Base-by-base conservation (phyloP, 2,888 invertebrate species). In the Tetheella fluctuosa region DNA sequence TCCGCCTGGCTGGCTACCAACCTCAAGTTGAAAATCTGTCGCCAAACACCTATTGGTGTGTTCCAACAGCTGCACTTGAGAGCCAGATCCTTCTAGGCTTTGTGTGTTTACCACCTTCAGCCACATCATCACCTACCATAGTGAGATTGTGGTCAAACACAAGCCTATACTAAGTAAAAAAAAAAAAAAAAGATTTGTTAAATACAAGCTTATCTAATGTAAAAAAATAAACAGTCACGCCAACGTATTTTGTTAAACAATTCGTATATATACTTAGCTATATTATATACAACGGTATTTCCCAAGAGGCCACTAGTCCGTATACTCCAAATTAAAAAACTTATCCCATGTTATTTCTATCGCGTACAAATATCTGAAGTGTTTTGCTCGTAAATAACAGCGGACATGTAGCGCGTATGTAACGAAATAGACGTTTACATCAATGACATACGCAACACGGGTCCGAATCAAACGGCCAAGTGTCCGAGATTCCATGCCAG, bases 371-470 rank as follows among this genome's bases (percentile, higher is more conserved):
- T 55, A 55, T 55, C 55, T 37, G 34, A 34, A 37, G 20, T 55
- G 34, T 55, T 54, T 55, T 55, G 37, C 55, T 55, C 55, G 34
- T 55, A 55, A 59, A 39, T 59, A 54, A 42, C 54, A 17, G 28
- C 34, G 55, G 55, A 55, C 55, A 55, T 55, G 55, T 55, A 20
- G 55, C 55, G 54, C 55, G 55, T 68, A 69, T 72, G 67, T 64
- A 62, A 59, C 64, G 67, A 67, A 79, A 80, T 76, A 69, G 72
- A 75, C 74, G 63, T 76, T 74, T 79, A 82, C 78, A 77, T 74
- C 77, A 77, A 73, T 77, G 75, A 79, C 77, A 79, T 70, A 74
- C 62, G 65, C 73, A 68, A 81, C 79, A 75, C 69, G 70, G 62
- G 64, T 59, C 54, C 34, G 54, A 59, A 59, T 59, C 54, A 59